Conservation (phyloP, 2,113 vertebrate species). For the Theristicus caerulescens region DNA sequence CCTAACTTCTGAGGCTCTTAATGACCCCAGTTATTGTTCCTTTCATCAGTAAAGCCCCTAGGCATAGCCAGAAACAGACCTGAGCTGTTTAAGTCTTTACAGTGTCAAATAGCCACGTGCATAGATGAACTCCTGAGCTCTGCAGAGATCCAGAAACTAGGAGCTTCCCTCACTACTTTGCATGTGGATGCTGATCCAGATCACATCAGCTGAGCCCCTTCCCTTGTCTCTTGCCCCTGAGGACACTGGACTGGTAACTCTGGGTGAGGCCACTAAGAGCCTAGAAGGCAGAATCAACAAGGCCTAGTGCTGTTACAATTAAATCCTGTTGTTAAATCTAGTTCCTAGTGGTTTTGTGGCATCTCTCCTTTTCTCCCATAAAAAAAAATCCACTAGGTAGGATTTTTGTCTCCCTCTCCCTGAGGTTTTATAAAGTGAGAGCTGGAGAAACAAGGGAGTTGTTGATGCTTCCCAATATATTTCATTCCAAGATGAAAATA, state of each 20-base stretch:
- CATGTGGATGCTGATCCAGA: background rate
- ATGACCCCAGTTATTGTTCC: background rate
- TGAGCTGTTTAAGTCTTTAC: background rate
- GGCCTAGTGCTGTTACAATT: background rate
- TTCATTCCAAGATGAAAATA: background rate
- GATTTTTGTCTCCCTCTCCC: background rate
- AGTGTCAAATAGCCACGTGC: background rate
- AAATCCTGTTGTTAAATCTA: background rate
- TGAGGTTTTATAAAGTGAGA: background rate
- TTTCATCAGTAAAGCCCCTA: conserved; percentile 3
- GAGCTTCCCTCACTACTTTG: background rate
- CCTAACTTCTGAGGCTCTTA: conserved; percentile 1
- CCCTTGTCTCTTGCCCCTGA: background rate
- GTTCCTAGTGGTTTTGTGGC: background rate
- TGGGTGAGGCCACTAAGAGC: background rate
- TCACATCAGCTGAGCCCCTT: background rate
- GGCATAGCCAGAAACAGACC: background rate
- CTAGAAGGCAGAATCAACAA: background rate
- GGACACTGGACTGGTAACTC: background rate
- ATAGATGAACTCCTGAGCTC: background rate
- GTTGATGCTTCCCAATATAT: background rate
- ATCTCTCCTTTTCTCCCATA: background rate
- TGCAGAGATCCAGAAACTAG: background rate
- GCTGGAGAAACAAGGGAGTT: background rate
- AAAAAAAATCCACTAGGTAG: background rate